Evolutionary conservation across 2,113 vertebrate species (phyloP).

Genomic region (Propithecus coquereli): DNA sequence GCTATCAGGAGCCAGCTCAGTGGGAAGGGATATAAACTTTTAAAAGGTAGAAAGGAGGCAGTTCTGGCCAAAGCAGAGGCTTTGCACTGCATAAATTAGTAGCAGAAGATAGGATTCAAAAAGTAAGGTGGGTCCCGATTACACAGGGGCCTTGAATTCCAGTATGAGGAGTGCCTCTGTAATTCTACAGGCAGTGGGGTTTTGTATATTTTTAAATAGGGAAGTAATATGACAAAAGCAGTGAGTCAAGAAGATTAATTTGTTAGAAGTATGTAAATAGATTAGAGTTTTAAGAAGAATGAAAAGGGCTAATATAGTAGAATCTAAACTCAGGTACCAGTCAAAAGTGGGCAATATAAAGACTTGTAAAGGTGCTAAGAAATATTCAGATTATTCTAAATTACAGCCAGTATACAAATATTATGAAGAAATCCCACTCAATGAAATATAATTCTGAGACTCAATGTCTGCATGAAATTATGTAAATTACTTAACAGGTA

Average conservation of each 20-base stretch:
- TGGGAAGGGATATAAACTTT: not conserved
- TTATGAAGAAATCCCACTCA: not conserved
- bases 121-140: not conserved
- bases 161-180: not conserved
- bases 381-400: slow-evolving; percentile 5
- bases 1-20: not conserved
- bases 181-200: not conserved
- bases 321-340: not conserved
- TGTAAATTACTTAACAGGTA: not conserved
- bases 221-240: slow-evolving; percentile 11
- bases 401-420: not conserved
- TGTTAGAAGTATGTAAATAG: not conserved
- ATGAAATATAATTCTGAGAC: not conserved
- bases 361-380: not conserved
- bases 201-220: slow-evolving; percentile 10
- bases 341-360: not conserved
- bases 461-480: not conserved
- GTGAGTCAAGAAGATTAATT: slow-evolving; percentile 34
- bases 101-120: slow-evolving; percentile 37
- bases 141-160: slow-evolving; percentile 38
- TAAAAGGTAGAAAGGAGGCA: not conserved
- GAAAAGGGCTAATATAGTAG: not conserved
- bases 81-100: not conserved
- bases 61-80: not conserved
- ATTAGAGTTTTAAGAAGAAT: slow-evolving; percentile 14